Conservation (phyloP, 2,113 vertebrate genomes). For the Lathamus discolor region DNA sequence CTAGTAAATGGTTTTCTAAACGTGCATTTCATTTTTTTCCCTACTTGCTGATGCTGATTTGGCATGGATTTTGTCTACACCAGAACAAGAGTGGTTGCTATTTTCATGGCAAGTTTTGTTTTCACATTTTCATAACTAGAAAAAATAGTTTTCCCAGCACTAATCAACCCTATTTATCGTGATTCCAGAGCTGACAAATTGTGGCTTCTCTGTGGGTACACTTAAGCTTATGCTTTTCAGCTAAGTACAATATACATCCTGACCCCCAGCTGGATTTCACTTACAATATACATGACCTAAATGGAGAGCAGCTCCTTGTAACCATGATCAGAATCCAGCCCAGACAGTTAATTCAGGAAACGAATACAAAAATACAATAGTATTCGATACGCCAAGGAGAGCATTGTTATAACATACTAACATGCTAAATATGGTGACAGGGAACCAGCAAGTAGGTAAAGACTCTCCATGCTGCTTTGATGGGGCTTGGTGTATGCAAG, state of each 20-base stretch:
- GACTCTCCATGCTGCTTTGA: neutral
- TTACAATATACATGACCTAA: neutral
- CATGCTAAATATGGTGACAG: neutral
- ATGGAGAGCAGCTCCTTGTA: neutral
- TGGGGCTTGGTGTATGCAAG: neutral
- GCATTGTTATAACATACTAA: neutral
- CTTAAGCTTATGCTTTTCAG: neutral
- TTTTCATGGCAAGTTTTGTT: neutral
- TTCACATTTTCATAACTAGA: neutral
- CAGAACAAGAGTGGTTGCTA: neutral
- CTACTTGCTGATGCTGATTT: neutral
- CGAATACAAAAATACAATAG: neutral
- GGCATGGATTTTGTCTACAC: neutral
- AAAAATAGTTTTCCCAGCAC: neutral
- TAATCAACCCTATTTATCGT: neutral
- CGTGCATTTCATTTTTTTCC: neutral
- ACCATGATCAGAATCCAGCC: neutral
- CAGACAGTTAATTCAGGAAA: neutral
- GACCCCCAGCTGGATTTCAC: conserved; percentile 4
- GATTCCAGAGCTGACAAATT: neutral
- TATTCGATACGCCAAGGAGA: neutral
- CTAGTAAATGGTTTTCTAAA: neutral
- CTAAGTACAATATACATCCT: neutral
- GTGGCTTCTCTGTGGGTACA: neutral
- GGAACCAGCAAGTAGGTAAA: neutral